Base-by-base conservation (phyloP, 2,888 invertebrate species). In the Phyllotreta striolata region DNA sequence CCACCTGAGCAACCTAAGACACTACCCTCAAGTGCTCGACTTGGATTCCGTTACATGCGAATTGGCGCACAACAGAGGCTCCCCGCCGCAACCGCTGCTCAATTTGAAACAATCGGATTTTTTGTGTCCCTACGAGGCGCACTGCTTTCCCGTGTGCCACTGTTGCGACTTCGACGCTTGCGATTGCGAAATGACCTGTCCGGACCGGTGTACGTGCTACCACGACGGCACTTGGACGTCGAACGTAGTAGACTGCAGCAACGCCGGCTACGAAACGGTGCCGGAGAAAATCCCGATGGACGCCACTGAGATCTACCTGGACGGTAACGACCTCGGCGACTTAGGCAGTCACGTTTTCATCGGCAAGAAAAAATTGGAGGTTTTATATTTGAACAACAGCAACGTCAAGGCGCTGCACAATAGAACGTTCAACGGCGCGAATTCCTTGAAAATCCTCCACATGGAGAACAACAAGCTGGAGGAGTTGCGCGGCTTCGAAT, bases 131-230 rank as follows among this genome's bases (percentile, higher is more conserved):
- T 93, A 93, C 82, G 88, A 89, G 76, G 88, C 89, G 67, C 91
- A 92, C 81, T 94, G 94, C 83, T 93, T 92, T 82, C 88, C 92
- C 61, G 83, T 92, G 68, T 94, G 95, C 81, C 91, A 92, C 82
- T 95, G 94, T 83, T 95, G 94, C 83, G 92, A 93, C 79, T 94
- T 91, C 84, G 92, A 92, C 81, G 92, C 92, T 68, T 95, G 94
- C 83, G 94, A 95, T 83, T 94, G 94, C 82, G 91, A 93, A 85
- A 93, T 93, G 91, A 91, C 91, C 74, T 95, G 94, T 81, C 94
- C 94, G 70, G 87, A 88, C 80, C 90, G 89, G 80, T 95, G 94
- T 82, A 89, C 89, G 71, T 95, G 94, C 80, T 94, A 89, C 85
- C 92, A 92, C 84, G 93, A 94, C 84, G 89, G 91, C 81, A 89